Percentiles rank a stretch among this genome's conserved stretches.
Conservation (phyloP, 2,797 vertebrate species). For the Vireo griseus region DNA sequence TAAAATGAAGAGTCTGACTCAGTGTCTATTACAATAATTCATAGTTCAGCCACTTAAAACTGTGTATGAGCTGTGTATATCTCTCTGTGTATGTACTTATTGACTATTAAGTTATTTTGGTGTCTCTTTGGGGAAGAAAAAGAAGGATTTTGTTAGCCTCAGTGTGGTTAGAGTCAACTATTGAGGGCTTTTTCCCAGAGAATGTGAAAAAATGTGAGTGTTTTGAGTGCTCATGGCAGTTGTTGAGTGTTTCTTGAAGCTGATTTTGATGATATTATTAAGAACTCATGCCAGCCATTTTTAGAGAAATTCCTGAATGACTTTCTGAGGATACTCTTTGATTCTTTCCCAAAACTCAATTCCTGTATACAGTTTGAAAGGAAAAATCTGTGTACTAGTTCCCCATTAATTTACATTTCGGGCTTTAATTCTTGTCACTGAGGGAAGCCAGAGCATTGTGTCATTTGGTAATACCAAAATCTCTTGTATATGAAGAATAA, state of each 20-base stretch:
- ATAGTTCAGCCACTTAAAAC: background rate
- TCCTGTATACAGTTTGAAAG: background rate
- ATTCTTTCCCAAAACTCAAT: background rate
- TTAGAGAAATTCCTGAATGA: background rate
- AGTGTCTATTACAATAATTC: fast-evolving
- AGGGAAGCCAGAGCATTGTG: background rate
- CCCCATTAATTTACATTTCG: background rate
- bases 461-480: background rate
- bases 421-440: background rate
- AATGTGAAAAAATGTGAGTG: background rate
- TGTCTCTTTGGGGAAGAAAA: background rate
- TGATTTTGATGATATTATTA: background rate
- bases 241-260: background rate
- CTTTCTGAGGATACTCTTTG: background rate
- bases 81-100: background rate
- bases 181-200: fast-evolving
- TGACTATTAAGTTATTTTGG: background rate
- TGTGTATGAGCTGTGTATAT: background rate
- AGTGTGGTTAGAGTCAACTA: background rate
- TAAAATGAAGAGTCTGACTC: background rate
- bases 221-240: background rate
- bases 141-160: background rate
- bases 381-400: background rate
- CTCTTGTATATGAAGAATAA: background rate
- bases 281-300: background rate